Evolutionary conservation across 2,113 vertebrate species (phyloP), one percentile per base, ranked within the genome.

Genomic region (Chloropsis cyanopogon): DNA sequence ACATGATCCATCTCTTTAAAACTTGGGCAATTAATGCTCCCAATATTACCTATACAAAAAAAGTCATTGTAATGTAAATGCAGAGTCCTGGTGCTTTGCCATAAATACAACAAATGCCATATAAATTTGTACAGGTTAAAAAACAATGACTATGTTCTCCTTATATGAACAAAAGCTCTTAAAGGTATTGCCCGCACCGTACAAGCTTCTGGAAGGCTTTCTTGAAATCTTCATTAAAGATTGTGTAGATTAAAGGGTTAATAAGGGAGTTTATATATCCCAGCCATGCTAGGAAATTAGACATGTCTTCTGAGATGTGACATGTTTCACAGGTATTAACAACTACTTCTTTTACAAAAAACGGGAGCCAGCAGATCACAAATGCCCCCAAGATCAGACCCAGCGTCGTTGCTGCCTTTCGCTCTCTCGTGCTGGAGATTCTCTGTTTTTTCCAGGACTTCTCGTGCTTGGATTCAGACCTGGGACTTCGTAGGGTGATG

Each of bases 191-290:
- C 75, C 97, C 98, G 84, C 99, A 99, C 80, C 97, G 97, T 82
- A 99, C 96, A 79, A 99, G 98, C 98, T 98, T 99, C 97, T 99
- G 99, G 97, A 99, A 99, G 75, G 99, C 99, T 97, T 99, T 99
- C 96, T 99, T 99, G 95, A 99, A 99, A 97, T 99, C 99, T 97
- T 99, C 99, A 94, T 99, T 99, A 96, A 99, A 99, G 93, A 99
- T 98, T 75, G 99, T 99, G 96, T 99, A 99, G 96, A 99, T 99
- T 82, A 99, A 98, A 31, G 99, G 99, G 95, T 99, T 99, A 96
- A 99, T 99, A 65, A 99, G 98, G 15, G 99, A 99, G 97, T 99
- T 99, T 84, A 99, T 97, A 95, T 99, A 99, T 33, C 99, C 99
- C 96, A 99, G 96, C 99, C 99, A 99, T 14, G 99, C 98, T 88